phyloP scores from a whole-genome alignment of 2,797 vertebrate genomes.

The Acanthornis magna region DNA sequence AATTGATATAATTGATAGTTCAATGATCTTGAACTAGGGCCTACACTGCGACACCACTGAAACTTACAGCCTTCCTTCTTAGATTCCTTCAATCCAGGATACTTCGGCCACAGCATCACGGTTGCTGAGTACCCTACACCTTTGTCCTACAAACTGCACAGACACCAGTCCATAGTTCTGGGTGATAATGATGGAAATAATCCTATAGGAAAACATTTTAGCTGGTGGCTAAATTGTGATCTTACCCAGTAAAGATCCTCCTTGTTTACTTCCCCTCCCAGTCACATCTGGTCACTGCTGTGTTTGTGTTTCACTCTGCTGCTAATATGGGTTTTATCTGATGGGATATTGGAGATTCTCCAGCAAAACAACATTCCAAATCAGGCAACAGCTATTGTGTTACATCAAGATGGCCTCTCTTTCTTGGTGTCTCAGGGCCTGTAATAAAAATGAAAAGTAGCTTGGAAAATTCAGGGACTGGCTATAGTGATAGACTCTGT shows the following conservation, averaged over 20 bases:
- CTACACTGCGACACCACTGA: neutral
- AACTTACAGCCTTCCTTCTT: neutral
- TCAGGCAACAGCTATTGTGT: neutral
- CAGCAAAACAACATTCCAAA: neutral
- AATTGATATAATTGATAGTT: neutral
- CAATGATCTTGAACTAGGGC: neutral
- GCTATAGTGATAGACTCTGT: neutral
- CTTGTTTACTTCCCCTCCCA: neutral
- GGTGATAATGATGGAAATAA: neutral
- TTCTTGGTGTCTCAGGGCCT: neutral
- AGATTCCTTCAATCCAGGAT: neutral
- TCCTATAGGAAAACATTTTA: neutral
- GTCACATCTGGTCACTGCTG: neutral
- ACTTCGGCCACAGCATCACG: neutral
- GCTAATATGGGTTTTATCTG: slow-evolving; percentile 1
- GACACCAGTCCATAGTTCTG: neutral
- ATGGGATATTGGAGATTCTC: slow-evolving; percentile 9
- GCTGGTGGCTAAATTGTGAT: neutral
- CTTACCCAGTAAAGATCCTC: neutral
- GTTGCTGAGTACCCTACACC: neutral
- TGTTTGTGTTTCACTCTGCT: neutral
- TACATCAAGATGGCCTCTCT: neutral
- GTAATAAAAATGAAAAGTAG: neutral
- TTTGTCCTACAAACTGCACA: neutral
- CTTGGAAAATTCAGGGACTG: neutral